Evolutionary conservation across 2,888 invertebrate genomes (phyloP).

Genomic region (Rotaria sp.): DNA sequence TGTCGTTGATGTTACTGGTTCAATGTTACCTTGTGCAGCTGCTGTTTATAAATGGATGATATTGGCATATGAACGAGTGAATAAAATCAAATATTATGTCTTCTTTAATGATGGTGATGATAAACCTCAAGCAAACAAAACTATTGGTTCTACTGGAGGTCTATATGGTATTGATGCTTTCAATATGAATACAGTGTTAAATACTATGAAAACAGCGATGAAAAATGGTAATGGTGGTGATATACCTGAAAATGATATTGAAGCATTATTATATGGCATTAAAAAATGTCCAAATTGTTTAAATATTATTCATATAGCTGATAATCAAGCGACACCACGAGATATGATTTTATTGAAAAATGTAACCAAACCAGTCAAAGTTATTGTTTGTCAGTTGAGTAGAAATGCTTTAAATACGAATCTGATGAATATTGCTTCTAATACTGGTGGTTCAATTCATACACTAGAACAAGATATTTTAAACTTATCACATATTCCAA

Average conservation of each 20-base stretch:
- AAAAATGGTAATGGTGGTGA: neutral
- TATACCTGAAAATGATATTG: neutral
- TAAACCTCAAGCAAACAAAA: neutral
- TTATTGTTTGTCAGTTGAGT: neutral
- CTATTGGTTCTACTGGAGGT: neutral
- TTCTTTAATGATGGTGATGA: conserved; percentile 1
- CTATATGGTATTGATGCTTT: neutral
- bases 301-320: neutral
- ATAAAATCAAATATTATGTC: neutral
- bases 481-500: neutral
- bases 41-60: neutral
- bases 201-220: neutral
- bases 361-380: neutral
- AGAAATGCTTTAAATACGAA: neutral
- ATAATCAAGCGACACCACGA: neutral
- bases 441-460: neutral
- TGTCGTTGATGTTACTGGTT: neutral
- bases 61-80: neutral
- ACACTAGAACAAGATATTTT: neutral
- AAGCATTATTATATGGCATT: neutral
- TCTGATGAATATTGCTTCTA: neutral
- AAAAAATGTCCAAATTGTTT: neutral
- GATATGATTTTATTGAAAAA: neutral
- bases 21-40: neutral
- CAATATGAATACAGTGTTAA: neutral